Conservation (phyloP, 2,797 vertebrate species). For the Takifugu ocellatus region DNA sequence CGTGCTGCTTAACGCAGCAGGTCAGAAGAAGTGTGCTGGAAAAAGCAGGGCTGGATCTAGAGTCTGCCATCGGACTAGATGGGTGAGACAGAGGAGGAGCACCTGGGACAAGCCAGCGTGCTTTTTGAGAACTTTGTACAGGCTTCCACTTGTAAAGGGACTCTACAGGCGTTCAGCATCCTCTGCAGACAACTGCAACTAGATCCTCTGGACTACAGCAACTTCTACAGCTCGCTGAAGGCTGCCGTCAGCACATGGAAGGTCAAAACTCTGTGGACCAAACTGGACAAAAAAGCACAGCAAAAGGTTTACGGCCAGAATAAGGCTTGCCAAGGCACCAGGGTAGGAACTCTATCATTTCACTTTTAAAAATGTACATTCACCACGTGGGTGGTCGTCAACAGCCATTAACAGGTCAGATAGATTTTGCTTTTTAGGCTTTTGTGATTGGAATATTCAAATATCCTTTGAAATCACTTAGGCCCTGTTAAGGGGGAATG, state of each 20-base stretch:
- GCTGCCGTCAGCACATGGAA: slow-evolving; percentile 90
- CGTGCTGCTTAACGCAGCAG: not conserved
- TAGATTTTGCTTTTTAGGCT: too few relatives aligned
- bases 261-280: slow-evolving; percentile 94
- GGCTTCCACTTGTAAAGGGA: slow-evolving; percentile 91
- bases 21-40: slow-evolving; percentile 14
- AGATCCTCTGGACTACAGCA: slow-evolving; percentile 83
- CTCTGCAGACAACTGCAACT: slow-evolving; percentile 89
- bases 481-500: too few relatives aligned
- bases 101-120: slow-evolving; percentile 83
- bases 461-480: too few relatives aligned
- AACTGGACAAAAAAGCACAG: slow-evolving; percentile 90
- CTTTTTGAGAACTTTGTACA: slow-evolving; percentile 97
- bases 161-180: slow-evolving; percentile 93
- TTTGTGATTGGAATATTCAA: too few relatives aligned
- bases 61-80: slow-evolving; percentile 62
- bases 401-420: too few relatives aligned
- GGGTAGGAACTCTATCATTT: slow-evolving; percentile 74
- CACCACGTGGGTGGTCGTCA: too few relatives aligned
- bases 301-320: slow-evolving; percentile 92
- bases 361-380: too few relatives aligned
- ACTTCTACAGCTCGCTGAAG: slow-evolving; percentile 89
- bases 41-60: not conserved
- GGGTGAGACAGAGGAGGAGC: slow-evolving; percentile 88
- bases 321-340: slow-evolving; percentile 82